These are phyloP conservation scores for Pongo abelii DNA, from an alignment of 2,113 vertebrate species.

Conservation along the genomic window DNA sequence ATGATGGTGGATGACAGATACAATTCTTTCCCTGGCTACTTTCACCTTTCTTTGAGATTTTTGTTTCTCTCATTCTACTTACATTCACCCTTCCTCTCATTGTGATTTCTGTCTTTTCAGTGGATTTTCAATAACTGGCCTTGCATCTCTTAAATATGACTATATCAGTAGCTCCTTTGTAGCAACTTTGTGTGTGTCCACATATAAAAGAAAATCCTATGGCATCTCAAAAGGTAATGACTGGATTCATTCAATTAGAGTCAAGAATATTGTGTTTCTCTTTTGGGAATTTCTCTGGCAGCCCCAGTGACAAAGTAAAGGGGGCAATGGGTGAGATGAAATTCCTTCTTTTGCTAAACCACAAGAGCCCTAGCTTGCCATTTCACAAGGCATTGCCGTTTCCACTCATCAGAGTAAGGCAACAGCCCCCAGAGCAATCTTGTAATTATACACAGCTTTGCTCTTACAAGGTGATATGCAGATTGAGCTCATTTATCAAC, in stretches of 20 bases:
- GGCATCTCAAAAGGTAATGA: conserved; percentile 42
- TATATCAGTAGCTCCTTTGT: conserved; percentile 59
- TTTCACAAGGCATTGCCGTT: conserved; percentile 61
- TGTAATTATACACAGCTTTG: conserved; percentile 70
- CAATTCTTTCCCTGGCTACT: conserved; percentile 54
- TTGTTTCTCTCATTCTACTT: conserved; percentile 37
- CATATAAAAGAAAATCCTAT: background rate
- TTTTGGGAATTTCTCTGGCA: conserved; percentile 21
- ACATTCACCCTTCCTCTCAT: background rate
- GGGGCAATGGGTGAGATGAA: background rate
- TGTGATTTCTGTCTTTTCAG: background rate
- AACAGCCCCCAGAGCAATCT: conserved; percentile 40
- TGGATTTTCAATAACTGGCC: conserved; percentile 64
- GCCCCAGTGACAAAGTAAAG: background rate
- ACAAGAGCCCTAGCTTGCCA: background rate
- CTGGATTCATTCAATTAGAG: conserved; percentile 43
- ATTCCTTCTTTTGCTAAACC: background rate
- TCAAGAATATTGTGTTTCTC: background rate
- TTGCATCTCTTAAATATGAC: conserved; percentile 50
- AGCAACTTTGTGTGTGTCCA: background rate
- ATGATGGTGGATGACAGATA: conserved; percentile 12
- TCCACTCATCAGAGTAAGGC: conserved; percentile 44
- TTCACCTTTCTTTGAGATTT: conserved; percentile 51
- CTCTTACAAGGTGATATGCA: conserved; percentile 55
- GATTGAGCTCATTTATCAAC: conserved; percentile 48